Evolutionary conservation across 2,888 invertebrate species (phyloP).

Genomic region (Gnatocerus cornutus): DNA sequence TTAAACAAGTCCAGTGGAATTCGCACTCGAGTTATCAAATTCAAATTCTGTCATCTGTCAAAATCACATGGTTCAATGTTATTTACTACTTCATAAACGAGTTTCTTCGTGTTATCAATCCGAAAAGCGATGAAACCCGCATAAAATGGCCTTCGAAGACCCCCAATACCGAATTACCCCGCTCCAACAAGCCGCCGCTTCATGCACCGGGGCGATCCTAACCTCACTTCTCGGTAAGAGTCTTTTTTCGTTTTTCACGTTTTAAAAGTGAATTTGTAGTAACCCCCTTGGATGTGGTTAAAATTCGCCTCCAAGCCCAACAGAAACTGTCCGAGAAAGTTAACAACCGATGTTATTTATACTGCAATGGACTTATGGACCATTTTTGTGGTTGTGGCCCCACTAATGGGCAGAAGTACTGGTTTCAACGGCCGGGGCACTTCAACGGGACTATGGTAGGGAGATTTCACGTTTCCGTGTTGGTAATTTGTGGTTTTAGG

Average conservation of each 20-base stretch:
- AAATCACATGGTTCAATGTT: no score
- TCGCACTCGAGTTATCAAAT: no score
- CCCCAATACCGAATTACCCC: slow-evolving; percentile 85
- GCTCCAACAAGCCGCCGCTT: slow-evolving; percentile 87
- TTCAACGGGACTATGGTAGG: slow-evolving; percentile 78
- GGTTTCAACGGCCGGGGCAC: slow-evolving; percentile 73
- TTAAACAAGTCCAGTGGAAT: no score
- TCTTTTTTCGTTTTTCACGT: background rate
- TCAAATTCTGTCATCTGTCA: no score
- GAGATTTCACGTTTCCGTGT: background rate
- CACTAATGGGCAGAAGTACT: slow-evolving; percentile 25
- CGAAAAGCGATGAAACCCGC: no score
- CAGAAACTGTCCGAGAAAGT: slow-evolving; percentile 77
- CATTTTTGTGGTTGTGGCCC: slow-evolving; percentile 90
- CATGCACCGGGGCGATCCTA: slow-evolving; percentile 90
- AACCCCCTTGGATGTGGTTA: slow-evolving; percentile 99
- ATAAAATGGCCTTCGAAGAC: slow-evolving; percentile 75
- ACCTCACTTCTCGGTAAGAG: slow-evolving; percentile 88
- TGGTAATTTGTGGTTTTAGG: slow-evolving; percentile 74
- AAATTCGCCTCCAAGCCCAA: slow-evolving; percentile 97
- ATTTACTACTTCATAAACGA: no score
- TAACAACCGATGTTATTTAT: slow-evolving; percentile 92
- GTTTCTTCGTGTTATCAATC: no score
- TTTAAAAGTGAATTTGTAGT: slow-evolving; percentile 76
- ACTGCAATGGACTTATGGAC: slow-evolving; percentile 99